Conservation (phyloP, 2,888 invertebrate species). For the Patella caerulea region DNA sequence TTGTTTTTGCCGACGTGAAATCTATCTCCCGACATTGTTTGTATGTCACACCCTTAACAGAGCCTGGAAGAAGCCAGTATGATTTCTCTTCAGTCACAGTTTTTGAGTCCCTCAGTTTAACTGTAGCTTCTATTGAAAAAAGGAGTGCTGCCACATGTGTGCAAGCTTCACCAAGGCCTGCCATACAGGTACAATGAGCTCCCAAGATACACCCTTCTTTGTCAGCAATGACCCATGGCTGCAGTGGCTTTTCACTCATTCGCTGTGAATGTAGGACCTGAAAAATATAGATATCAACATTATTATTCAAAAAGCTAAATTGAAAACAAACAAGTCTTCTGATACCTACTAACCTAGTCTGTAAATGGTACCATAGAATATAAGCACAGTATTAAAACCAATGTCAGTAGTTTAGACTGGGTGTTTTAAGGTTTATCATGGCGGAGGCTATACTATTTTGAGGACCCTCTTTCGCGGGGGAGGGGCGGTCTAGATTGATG, state of each 20-base stretch:
- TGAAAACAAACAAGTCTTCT: no score
- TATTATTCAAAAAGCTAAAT: no score
- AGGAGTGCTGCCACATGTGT: conserved; percentile 42
- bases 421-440: no score
- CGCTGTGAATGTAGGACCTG: conserved; percentile 39
- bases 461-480: no score
- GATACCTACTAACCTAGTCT: no score
- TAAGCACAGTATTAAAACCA: no score
- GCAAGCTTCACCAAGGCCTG: conserved; percentile 44
- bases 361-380: no score
- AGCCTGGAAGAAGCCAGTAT: conserved; percentile 37
- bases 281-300: neutral
- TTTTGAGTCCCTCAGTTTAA: conserved; percentile 32
- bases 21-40: conserved; percentile 21
- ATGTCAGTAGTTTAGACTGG: no score
- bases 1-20: conserved; percentile 21
- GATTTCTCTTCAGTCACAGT: conserved; percentile 38
- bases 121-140: conserved; percentile 36
- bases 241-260: no score
- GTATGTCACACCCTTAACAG: conserved; percentile 19
- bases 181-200: conserved; percentile 48
- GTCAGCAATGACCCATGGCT: conserved; percentile 31
- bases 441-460: no score
- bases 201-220: conserved; percentile 26
- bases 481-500: no score